Evolutionary conservation across 2,797 vertebrate species (phyloP).

Genomic region (Danio aesculapii): DNA sequence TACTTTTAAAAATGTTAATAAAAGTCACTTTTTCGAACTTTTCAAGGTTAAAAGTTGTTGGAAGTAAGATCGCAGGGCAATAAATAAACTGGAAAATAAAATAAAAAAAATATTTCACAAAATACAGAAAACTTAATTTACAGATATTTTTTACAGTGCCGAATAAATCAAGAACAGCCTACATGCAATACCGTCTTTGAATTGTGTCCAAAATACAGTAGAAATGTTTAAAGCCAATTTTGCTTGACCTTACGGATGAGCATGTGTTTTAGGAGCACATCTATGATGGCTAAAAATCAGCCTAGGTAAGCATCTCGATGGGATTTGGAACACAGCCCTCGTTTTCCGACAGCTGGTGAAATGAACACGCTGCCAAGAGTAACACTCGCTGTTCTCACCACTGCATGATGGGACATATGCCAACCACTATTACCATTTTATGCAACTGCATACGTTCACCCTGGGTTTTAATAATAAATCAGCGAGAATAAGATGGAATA

Average conservation of each 20-base stretch:
- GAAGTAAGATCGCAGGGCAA: too few species aligned
- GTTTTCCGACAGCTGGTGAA: background rate
- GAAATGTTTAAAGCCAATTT: background rate
- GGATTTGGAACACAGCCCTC: conserved; percentile 1
- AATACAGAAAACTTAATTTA: too few species aligned
- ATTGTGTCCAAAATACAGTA: background rate
- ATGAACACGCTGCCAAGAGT: background rate
- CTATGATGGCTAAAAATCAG: background rate
- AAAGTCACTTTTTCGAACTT: too few species aligned
- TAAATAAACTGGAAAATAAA: too few species aligned
- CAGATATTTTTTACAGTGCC: too few species aligned
- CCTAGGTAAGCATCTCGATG: background rate
- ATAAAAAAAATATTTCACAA: too few species aligned
- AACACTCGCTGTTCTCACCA: conserved; percentile 11
- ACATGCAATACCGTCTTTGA: background rate
- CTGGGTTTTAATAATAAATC: conserved; percentile 25
- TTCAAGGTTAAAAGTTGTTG: too few species aligned
- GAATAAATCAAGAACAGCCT: too few species aligned
- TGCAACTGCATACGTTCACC: background rate
- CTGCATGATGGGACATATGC: conserved; percentile 5
- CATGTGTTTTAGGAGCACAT: background rate
- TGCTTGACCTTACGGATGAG: background rate
- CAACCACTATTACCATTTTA: background rate
- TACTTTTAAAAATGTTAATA: too few species aligned
- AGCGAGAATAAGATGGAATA: background rate